Evolutionary conservation across 2,888 invertebrate genomes (phyloP).

Genomic region (Mesorhabditis belari): DNA sequence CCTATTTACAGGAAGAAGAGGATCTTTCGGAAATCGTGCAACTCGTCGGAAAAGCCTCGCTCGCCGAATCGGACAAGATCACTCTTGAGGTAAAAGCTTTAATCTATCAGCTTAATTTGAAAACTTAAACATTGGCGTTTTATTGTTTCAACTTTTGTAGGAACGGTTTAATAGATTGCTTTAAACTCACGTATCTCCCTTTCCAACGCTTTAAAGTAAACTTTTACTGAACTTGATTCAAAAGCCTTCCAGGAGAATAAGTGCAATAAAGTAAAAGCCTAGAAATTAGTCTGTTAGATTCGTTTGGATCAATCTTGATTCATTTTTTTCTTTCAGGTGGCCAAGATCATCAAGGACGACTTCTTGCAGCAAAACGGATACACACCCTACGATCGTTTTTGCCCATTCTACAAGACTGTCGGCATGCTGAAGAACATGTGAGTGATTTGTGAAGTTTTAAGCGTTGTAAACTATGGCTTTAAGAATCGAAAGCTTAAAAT

Average conservation of each 20-base stretch:
- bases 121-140: slow-evolving; percentile 54
- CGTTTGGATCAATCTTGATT: no score
- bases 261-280: no score
- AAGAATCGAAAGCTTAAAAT: not conserved
- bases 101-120: slow-evolving; percentile 55
- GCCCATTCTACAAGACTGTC: slow-evolving; percentile 99
- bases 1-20: slow-evolving; percentile 83
- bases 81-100: slow-evolving; percentile 91
- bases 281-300: no score
- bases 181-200: no score
- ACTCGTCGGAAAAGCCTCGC: slow-evolving; percentile 80
- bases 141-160: not conserved
- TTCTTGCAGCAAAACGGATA: slow-evolving; percentile 98
- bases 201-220: no score
- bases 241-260: no score
- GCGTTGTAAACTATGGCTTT: not conserved
- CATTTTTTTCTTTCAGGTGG: slow-evolving; percentile 71
- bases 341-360: slow-evolving; percentile 79
- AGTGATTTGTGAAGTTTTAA: slow-evolving; percentile 6
- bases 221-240: no score
- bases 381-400: slow-evolving; percentile 70
- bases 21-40: slow-evolving; percentile 99
- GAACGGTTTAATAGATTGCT: not conserved
- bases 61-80: slow-evolving; percentile 98
- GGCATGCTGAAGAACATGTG: slow-evolving; percentile 93